Base-by-base conservation (phyloP, 2,888 invertebrate genomes). In the Sussaba pulchella region DNA sequence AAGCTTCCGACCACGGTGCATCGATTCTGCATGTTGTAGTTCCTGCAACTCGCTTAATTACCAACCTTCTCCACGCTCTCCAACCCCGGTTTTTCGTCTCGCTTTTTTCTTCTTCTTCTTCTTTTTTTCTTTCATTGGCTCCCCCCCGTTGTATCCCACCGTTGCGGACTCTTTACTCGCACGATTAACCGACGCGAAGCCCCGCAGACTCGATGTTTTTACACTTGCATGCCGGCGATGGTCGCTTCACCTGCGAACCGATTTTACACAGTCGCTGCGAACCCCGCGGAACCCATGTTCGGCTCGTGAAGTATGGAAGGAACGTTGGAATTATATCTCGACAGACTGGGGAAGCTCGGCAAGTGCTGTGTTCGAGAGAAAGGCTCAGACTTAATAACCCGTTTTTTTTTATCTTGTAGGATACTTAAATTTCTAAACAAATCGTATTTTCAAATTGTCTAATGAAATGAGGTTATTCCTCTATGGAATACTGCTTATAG, bases 131-230 rank as follows among this genome's bases (percentile, higher is more conserved):
- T 39, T 69, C 14, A 12, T 26, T 41, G 2, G 21, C 14, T 10
- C 21, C 4, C 31, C 1, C 19, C 39, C 39, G 10, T 12, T 14
- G 39, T 59, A 59, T 31, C 14, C 14, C n/a, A 57, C 12, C 14
- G 10, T 66, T 26, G 26, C 17, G 36, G n/a, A 39, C 14, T 36
- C 14, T 71, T 71, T 36, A 50, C 36, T 71, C 36, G 36, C 45
- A 59, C 71, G 47, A 61, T 61, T 61, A 61, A 61, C 50, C 71
- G 45, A 59, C 59, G 45, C n/a, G 47, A 71, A 61, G 10, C 50
- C 70, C n/a, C 5, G 39, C 41, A n/a, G 10, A 5, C 10, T 59
- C 39, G 12, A 41, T 61, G 61, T 61, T 61, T 61, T 61, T 61
- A 61, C 61, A 61, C 61, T 12, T 41, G 31, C 41, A 9, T 17